Conservation (phyloP, 2,113 vertebrate species). For the Camelus bactrianus region DNA sequence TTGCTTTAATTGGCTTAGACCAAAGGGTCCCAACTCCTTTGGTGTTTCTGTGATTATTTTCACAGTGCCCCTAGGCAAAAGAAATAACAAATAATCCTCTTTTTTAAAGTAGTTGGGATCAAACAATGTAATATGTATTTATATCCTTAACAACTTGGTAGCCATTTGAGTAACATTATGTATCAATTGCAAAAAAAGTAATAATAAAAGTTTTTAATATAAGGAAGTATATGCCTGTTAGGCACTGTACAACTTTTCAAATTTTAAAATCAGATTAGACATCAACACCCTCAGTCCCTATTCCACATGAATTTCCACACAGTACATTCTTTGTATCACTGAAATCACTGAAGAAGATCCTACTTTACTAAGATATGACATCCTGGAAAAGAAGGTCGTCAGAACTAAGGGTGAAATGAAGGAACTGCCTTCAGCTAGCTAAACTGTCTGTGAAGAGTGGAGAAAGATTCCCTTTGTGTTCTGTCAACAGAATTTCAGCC, state of each 20-base stretch:
- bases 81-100: constrained; percentile 29
- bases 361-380: background rate
- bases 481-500: background rate
- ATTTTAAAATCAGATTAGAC: constrained; percentile 51
- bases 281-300: background rate
- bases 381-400: background rate
- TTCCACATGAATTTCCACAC: background rate
- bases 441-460: background rate
- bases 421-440: background rate
- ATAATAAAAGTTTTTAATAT: background rate
- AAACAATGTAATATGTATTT: background rate
- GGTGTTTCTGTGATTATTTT: constrained; percentile 28
- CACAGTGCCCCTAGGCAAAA: constrained; percentile 15
- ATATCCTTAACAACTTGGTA: constrained; percentile 7
- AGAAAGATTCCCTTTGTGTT: background rate
- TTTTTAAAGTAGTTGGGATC: background rate
- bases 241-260: background rate
- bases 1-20: constrained; percentile 25
- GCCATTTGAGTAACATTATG: background rate
- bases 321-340: background rate
- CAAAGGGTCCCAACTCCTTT: background rate
- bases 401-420: background rate
- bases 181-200: background rate
- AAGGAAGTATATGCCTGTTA: background rate
- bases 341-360: background rate